Base-by-base conservation (phyloP, 2,113 vertebrate genomes). In the Todiramphus chloris region DNA sequence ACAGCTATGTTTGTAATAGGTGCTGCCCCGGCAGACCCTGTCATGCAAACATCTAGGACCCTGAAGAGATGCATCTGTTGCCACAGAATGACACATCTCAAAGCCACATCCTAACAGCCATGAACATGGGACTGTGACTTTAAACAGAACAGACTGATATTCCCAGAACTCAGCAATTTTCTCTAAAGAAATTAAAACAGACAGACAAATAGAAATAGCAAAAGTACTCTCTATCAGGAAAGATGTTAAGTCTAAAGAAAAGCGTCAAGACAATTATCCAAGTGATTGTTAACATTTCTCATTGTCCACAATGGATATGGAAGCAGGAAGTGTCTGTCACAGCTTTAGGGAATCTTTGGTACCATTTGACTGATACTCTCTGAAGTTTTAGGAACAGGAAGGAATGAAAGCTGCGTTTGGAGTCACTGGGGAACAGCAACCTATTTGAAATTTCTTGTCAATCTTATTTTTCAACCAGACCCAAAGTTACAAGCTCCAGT, bases 51-150 rank as follows among this genome's bases (percentile, higher is more conserved):
- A 44, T 4, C 13, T 6, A 21, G 39, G 33, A 56, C 20, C 10
- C 67, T 24, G 30, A 62, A 58, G 79, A 92, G 50, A 30, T 21
- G 5, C 9, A 59, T 17, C 15, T 35, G 11, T 67, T 35, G 67
- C 14, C 50, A 64, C 41, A 59, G 60, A 46, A 70, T 1, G 6
- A 28, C 19, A 37, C 3, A 17, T 37, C 64, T 53, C 46, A 48
- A 41, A 78, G 66, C 24, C 70, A 37, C 39, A 8, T 30, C 3
- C 0, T 7, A 48, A 43, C 19, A 55, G 25, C 37, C 27, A 11
- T 0, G 23, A 75, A 23, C 0, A 0, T 0, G 20, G 23, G 25
- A 63, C n/a, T 39, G 37, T 17, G 64, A n/a, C n/a, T 76, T 83
- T 14, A 37, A 67, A 70, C 8, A 39, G 35, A 73, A 10, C 44